Conservation (phyloP, 2,888 invertebrate species). For the Cremastinae sp. region DNA sequence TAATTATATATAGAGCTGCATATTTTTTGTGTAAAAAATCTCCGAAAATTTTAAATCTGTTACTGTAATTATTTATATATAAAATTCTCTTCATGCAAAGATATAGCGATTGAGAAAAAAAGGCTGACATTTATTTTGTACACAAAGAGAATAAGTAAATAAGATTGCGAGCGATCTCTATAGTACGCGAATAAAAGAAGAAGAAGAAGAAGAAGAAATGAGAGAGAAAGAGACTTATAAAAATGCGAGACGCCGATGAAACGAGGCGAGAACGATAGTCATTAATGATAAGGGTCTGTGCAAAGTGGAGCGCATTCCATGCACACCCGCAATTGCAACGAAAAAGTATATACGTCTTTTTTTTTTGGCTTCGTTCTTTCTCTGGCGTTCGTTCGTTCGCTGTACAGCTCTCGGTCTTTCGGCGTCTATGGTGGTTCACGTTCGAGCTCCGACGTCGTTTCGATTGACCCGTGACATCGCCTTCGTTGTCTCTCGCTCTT, state of each 20-base stretch:
- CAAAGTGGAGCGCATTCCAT: slow-evolving; percentile 62
- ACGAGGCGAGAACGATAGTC: slow-evolving; percentile 50
- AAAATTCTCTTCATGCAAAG: no score
- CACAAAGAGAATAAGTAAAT: no score
- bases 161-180: no score
- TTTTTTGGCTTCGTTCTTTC: slow-evolving; percentile 3
- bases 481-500: slow-evolving; percentile 46
- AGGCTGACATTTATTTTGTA: no score
- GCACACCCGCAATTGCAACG: slow-evolving; percentile 30
- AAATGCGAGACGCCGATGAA: slow-evolving; percentile 40
- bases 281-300: slow-evolving; percentile 49
- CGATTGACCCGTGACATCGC: slow-evolving; percentile 63
- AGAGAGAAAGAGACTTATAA: slow-evolving; percentile 47
- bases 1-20: no score
- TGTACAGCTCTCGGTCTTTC: not conserved
- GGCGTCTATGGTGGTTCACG: slow-evolving; percentile 13
- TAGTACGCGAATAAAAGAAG: not conserved
- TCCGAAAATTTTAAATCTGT: no score
- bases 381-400: slow-evolving; percentile 11
- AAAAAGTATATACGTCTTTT: slow-evolving; percentile 16
- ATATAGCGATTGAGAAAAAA: no score
- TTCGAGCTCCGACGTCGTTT: slow-evolving; percentile 61
- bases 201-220: no score
- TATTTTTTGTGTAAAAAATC: no score
- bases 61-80: no score